A percentile compares a stretch with the other conserved stretches of the same genome.
phyloP scores from a whole-genome alignment of 2,113 vertebrate genomes.

The Upupa epops region DNA sequence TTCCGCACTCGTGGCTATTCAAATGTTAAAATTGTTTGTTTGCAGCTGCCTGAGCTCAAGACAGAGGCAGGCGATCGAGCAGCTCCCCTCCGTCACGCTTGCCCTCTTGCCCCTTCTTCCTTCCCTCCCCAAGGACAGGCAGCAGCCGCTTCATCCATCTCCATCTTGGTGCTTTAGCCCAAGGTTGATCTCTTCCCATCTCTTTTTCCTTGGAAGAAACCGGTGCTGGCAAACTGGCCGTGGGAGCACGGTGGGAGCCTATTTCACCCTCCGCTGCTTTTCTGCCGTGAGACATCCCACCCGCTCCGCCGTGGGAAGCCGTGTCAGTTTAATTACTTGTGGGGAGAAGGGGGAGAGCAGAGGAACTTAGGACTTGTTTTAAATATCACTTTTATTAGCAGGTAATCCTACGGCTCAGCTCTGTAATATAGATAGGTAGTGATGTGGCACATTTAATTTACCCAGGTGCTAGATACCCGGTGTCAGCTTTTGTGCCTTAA shows the following conservation, averaged over 20 bases:
- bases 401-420: conserved; percentile 56
- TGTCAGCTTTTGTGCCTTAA: conserved; percentile 30
- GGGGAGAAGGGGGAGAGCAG: background rate
- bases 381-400: conserved; percentile 60
- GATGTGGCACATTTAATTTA: conserved; percentile 53
- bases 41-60: conserved; percentile 56
- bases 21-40: conserved; percentile 63
- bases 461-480: background rate
- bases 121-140: rapidly evolving
- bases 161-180: background rate
- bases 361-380: conserved; percentile 29
- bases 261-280: background rate
- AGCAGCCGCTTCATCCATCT: background rate
- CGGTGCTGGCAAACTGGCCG: background rate
- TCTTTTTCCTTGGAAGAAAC: rapidly evolving
- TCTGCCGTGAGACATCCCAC: background rate
- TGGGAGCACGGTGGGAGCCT: background rate
- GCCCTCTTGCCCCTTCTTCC: background rate
- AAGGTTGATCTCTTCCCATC: background rate
- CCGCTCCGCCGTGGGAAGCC: background rate
- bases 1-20: conserved; percentile 49
- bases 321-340: conserved; percentile 21
- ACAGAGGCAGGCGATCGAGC: background rate
- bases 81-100: background rate
- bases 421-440: conserved; percentile 46